Percentiles rank a stretch among this genome's conserved stretches.
phyloP scores from a whole-genome alignment of 2,797 vertebrate species.

The Sebastes trivittatus region DNA sequence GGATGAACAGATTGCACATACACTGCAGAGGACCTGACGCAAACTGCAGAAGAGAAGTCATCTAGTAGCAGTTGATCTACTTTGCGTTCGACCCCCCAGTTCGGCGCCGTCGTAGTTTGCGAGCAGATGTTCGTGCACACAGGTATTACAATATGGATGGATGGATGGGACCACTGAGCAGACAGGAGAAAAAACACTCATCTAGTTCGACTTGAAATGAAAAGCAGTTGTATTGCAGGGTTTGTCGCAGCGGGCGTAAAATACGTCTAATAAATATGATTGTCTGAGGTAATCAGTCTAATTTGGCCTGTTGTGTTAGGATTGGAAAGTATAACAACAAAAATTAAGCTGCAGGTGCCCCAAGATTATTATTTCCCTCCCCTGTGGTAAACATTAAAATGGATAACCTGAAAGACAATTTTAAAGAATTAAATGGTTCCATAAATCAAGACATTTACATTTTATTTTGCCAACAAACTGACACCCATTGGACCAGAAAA shows the following conservation, averaged over 20 bases:
- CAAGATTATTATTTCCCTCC: not conserved
- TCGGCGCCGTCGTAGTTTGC: not conserved
- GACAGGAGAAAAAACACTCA: not conserved
- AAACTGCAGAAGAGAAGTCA: not conserved
- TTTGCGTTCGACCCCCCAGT: not conserved
- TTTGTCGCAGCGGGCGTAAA: not conserved
- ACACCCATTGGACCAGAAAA: not conserved
- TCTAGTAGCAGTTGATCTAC: not conserved
- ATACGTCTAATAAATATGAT: not conserved
- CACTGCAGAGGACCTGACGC: not conserved
- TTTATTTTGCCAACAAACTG: not conserved
- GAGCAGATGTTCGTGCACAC: conserved; percentile 27
- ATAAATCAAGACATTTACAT: not conserved
- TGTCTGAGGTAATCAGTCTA: not conserved
- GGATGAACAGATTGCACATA: conserved; percentile 3
- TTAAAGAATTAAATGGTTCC: not conserved
- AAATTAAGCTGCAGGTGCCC: not conserved
- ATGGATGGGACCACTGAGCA: not conserved
- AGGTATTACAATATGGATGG: conserved; percentile 27
- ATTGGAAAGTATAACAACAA: not conserved
- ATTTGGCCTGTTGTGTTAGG: conserved; percentile 2
- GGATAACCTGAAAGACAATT: not conserved
- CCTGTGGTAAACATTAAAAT: not conserved
- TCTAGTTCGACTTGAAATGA: not conserved
- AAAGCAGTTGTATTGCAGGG: not conserved